phyloP scores from a whole-genome alignment of 2,888 invertebrate species.

The Eristalinus sepulchralis region DNA sequence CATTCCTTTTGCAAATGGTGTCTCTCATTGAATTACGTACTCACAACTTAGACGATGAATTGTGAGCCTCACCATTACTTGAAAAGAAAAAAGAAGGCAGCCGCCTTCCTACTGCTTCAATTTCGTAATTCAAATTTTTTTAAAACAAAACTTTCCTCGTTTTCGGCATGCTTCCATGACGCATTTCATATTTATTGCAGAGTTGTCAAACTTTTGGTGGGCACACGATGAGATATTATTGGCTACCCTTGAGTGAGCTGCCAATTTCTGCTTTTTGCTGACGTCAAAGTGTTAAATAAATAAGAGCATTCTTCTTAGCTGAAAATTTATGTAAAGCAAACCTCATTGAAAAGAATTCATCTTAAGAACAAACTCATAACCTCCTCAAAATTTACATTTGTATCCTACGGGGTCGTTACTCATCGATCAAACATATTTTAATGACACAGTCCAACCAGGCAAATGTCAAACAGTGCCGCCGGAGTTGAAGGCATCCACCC shows the following conservation, averaged over 20 bases:
- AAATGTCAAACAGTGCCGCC: slow-evolving; percentile 15
- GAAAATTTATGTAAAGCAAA: background rate
- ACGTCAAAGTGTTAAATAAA: background rate
- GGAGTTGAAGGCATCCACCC: background rate
- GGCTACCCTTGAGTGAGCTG: background rate
- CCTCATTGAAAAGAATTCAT: background rate
- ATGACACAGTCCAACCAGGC: background rate
- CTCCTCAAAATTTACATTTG: slow-evolving; percentile 1
- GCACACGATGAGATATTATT: background rate
- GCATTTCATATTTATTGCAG: background rate
- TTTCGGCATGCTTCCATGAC: background rate
- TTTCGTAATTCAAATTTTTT: background rate
- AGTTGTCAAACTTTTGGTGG: background rate
- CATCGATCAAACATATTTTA: slow-evolving; percentile 21
- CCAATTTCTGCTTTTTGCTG: background rate
- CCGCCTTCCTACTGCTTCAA: too few species aligned
- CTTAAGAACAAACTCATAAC: background rate
- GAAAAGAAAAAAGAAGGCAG: too few species aligned
- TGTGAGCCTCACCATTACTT: too few species aligned
- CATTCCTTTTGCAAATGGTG: too few species aligned
- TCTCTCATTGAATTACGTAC: too few species aligned
- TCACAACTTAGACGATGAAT: too few species aligned
- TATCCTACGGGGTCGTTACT: background rate
- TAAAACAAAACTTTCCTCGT: background rate
- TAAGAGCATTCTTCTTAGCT: background rate